These are phyloP conservation scores for Cephus pygmeus DNA, from an alignment of 2,888 invertebrate genomes.

Conservation along the genomic window DNA sequence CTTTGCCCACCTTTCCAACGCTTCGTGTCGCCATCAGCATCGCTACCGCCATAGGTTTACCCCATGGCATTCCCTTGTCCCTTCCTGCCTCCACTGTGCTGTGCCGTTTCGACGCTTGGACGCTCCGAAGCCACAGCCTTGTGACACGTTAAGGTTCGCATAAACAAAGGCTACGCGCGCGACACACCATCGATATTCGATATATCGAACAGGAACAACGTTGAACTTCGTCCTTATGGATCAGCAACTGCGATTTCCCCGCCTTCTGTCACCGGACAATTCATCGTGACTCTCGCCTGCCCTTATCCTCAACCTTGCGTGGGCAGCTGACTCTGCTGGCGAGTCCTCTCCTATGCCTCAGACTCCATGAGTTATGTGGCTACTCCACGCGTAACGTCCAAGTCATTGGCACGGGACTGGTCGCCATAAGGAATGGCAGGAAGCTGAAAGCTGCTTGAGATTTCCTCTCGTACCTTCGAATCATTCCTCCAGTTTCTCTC, in stretches of 20 bases:
- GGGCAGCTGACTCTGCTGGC: not conserved
- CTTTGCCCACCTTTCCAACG: not conserved
- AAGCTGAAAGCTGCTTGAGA: not conserved
- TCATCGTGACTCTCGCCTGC: not conserved
- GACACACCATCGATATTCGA: not conserved
- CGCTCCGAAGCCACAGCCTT: not conserved
- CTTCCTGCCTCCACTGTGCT: not conserved
- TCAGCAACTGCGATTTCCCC: not conserved
- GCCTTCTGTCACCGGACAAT: not conserved
- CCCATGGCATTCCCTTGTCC: not conserved
- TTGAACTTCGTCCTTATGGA: not conserved
- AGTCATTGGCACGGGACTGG: not conserved
- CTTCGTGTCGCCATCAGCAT: not conserved
- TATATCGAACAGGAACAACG: not conserved
- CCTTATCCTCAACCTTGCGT: not conserved
- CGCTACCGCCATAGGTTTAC: not conserved
- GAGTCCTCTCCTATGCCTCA: not conserved
- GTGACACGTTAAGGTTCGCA: not conserved
- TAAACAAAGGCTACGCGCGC: not conserved
- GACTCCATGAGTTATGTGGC: not conserved
- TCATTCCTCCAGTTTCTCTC: no score
- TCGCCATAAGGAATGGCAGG: not conserved
- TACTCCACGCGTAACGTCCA: not conserved
- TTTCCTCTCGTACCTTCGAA: not conserved
- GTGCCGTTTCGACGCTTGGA: not conserved